phyloP scores from a whole-genome alignment of 2,888 invertebrate species.

The Galeruca laticollis region DNA sequence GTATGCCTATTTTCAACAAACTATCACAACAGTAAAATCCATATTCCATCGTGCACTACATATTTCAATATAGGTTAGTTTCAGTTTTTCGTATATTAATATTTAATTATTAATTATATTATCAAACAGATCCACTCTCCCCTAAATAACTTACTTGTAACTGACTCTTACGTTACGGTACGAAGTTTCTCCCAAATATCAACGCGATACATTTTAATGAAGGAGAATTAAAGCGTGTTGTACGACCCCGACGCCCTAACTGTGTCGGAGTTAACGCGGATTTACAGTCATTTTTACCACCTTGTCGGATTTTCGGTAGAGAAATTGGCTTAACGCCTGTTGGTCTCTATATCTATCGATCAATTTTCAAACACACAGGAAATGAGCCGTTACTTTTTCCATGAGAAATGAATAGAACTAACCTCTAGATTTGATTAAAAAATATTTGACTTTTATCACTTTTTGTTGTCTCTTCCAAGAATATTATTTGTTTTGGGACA shows the following conservation, averaged over 20 bases:
- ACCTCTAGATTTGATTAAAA: no score
- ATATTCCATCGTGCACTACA: no score
- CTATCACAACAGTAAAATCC: no score
- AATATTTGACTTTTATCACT: no score
- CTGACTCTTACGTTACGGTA: constrained; percentile 34
- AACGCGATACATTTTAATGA: constrained; percentile 50
- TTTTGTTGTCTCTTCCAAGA: no score
- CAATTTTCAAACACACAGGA: neutral
- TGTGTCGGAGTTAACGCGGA: constrained; percentile 34
- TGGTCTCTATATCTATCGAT: neutral
- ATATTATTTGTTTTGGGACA: no score
- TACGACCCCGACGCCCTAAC: constrained; percentile 29
- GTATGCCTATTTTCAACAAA: no score
- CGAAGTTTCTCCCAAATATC: constrained; percentile 38
- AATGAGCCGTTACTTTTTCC: neutral
- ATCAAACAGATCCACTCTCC: neutral
- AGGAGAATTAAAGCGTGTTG: constrained; percentile 41
- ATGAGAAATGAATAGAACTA: no score
- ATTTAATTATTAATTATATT: neutral
- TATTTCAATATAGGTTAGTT: no score
- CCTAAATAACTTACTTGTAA: constrained; percentile 37
- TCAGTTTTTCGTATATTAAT: neutral
- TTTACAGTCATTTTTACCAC: constrained; percentile 37
- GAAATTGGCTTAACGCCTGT: constrained; percentile 3
- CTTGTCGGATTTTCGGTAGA: constrained; percentile 23